These are phyloP conservation scores for Arctocebus calabarensis DNA, from an alignment of 2,797 vertebrate genomes.

Conservation along the genomic window DNA sequence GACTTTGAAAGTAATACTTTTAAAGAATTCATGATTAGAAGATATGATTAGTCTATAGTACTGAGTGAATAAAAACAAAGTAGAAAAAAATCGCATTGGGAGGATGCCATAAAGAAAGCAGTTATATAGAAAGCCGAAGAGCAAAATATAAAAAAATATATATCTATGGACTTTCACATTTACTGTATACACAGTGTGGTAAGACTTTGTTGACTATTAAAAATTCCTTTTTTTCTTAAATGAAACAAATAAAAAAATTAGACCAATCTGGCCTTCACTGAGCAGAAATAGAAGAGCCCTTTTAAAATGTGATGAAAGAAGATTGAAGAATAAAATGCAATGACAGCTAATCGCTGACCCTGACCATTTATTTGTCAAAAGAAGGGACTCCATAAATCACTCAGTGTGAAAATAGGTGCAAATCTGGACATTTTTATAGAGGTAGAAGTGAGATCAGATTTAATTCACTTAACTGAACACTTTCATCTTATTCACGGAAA, in stretches of 20 bases:
- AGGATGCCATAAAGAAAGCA: not conserved
- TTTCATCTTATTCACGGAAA: not conserved
- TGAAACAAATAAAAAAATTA: not conserved
- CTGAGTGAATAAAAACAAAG: not conserved
- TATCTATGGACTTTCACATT: not conserved
- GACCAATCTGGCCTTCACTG: not conserved
- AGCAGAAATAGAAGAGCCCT: not conserved
- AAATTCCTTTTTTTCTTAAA: not conserved
- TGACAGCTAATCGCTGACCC: not conserved
- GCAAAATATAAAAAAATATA: not conserved
- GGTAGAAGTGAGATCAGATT: not conserved
- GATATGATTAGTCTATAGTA: not conserved
- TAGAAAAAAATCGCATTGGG: not conserved
- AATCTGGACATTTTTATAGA: not conserved
- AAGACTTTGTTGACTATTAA: not conserved
- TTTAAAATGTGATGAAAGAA: not conserved
- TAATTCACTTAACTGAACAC: not conserved
- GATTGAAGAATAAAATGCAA: not conserved
- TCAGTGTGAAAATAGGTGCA: not conserved
- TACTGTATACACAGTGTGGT: not conserved
- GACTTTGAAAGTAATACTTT: not conserved
- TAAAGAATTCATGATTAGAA: not conserved
- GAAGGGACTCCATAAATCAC: not conserved
- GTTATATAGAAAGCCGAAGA: not conserved
- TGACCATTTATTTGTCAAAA: not conserved